Conservation (phyloP, 1,140 invertebrate genomes). For the Oncopeltus fasciatus region DNA sequence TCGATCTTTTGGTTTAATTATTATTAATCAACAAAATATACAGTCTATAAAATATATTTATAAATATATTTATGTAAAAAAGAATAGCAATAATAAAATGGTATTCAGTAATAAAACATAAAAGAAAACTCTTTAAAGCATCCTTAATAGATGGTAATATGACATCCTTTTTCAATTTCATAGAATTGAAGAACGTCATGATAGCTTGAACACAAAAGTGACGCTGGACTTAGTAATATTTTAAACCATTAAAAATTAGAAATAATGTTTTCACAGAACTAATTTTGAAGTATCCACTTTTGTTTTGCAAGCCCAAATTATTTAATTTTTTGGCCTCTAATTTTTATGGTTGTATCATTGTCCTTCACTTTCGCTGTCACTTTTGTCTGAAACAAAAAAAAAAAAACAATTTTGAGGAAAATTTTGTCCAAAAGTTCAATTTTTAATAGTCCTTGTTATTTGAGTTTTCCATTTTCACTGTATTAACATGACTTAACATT, state of each 20-base stretch:
- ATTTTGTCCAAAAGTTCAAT: not conserved
- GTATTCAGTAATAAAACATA: too few species aligned
- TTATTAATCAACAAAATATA: conserved; percentile 7
- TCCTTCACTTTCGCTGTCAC: conserved; percentile 81
- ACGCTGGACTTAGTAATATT: not conserved
- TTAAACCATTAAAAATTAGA: not conserved
- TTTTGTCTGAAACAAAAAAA: conserved; percentile 57
- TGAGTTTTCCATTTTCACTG: not conserved
- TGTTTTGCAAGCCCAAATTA: not conserved
- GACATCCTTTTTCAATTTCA: not conserved
- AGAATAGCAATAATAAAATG: not conserved
- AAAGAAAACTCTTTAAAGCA: conserved; percentile 1
- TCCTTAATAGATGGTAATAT: conserved; percentile 8
- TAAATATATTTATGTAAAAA: conserved; percentile 1
- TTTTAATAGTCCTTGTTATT: not conserved
- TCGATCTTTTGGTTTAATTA: not conserved
- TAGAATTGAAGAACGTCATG: not conserved
- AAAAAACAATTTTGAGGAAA: not conserved
- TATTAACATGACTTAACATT: not conserved
- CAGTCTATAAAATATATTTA: conserved; percentile 11
- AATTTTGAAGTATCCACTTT: too few species aligned
- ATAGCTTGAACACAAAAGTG: not conserved
- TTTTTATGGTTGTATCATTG: conserved; percentile 39
- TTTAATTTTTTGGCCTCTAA: not conserved
- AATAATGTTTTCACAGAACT: not conserved